These are phyloP conservation scores for Atta colombica DNA, from an alignment of 1,140 invertebrate genomes.

Conservation along the genomic window DNA sequence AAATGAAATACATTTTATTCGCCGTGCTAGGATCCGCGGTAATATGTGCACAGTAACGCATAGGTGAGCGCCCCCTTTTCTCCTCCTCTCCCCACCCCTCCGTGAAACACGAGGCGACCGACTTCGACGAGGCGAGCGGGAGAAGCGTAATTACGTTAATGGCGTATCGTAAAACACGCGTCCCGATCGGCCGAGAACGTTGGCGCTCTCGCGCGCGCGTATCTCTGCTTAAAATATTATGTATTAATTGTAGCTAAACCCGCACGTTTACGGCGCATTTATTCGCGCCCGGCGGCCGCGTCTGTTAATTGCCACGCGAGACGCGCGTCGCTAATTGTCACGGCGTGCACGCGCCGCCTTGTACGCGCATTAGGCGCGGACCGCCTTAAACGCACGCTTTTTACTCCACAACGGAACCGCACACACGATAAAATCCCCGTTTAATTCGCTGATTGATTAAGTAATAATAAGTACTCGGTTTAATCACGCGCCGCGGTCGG, in stretches of 20 bases:
- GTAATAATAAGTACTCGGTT: slow-evolving; percentile 40
- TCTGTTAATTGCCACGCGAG: slow-evolving; percentile 52
- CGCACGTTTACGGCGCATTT: not conserved
- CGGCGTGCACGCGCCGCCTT: not conserved
- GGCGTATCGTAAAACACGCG: slow-evolving; percentile 58
- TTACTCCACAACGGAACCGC: not conserved
- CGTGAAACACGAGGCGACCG: slow-evolving; percentile 23
- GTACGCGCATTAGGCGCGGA: too few relatives aligned
- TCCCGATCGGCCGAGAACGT: slow-evolving; percentile 31
- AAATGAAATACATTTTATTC: slow-evolving; percentile 57
- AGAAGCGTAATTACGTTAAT: slow-evolving; percentile 59
- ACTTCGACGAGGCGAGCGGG: slow-evolving; percentile 30
- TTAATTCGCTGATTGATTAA: slow-evolving; percentile 61
- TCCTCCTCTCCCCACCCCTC: too few relatives aligned
- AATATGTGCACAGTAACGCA: not conserved
- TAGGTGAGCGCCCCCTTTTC: not conserved
- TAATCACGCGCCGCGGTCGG: slow-evolving; percentile 34
- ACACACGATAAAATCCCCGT: slow-evolving; percentile 19
- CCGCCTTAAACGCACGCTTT: slow-evolving; percentile 4
- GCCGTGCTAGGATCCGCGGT: not conserved
- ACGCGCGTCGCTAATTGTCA: slow-evolving; percentile 32
- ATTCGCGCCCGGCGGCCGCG: not conserved
- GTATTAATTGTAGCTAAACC: slow-evolving; percentile 18
- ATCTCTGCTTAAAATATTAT: slow-evolving; percentile 37
- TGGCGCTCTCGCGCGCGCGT: not conserved